A percentile compares a stretch with the other conserved stretches of the same genome.
These are phyloP conservation scores for Antrozous pallidus DNA, from an alignment of 2,797 vertebrate species.

Conservation along the genomic window DNA sequence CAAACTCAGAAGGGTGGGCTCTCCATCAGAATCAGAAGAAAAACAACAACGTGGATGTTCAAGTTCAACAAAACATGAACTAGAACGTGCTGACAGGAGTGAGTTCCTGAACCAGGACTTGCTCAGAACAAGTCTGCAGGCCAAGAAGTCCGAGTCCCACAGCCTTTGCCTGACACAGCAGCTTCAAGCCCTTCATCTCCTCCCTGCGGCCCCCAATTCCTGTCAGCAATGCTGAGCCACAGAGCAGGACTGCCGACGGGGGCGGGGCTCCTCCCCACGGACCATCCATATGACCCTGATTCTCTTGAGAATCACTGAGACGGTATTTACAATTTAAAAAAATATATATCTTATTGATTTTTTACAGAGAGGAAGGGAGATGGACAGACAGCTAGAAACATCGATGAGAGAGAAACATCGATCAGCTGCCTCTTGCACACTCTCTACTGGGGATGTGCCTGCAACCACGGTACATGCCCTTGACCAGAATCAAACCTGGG, in stretches of 20 bases:
- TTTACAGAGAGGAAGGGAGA: no score
- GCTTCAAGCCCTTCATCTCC: neutral
- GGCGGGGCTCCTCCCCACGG: neutral
- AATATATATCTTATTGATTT: no score
- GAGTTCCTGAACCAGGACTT: neutral
- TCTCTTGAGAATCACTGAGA: neutral
- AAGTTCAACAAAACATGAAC: neutral
- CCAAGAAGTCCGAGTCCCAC: neutral
- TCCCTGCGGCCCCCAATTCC: neutral
- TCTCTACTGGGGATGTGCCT: no score
- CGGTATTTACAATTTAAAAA: no score
- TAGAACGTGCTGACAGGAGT: neutral
- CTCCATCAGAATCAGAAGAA: neutral
- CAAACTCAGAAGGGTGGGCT: neutral
- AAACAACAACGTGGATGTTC: neutral
- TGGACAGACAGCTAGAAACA: no score
- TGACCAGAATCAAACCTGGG: no score
- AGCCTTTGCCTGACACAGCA: neutral
- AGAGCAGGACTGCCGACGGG: neutral
- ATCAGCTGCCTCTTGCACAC: no score
- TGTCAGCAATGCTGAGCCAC: neutral
- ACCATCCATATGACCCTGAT: neutral
- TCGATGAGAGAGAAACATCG: no score
- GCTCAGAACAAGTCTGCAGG: neutral
- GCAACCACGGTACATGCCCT: no score